Base-by-base conservation (phyloP, 1,140 invertebrate species). In the Caenorhabditis briggsae region DNA sequence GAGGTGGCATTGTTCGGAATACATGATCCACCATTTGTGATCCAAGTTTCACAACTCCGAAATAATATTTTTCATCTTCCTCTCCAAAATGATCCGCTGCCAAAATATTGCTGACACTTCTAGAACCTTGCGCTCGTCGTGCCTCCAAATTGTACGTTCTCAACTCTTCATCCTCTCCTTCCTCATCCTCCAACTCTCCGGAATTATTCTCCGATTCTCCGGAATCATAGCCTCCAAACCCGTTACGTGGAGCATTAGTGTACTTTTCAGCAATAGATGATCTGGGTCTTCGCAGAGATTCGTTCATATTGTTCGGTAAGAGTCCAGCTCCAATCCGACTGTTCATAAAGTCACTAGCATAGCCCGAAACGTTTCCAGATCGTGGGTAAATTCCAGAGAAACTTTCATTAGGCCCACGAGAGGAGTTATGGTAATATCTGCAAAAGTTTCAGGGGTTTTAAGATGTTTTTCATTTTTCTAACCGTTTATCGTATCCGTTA, bases 1-100 rank as follows among this genome's bases (percentile, higher is more conserved):
- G 86, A 55, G 82, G 74, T 46, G 61, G 82, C 41, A 82, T 50
- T 14, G 70, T 48, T 48, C 74, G 65, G 18, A 87, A 59, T 3
- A 87, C 43, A 55, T 59, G 16, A 48, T 84, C 65, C 2, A 61
- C 86, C 5, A 25, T 46, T 33, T 48, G 46, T 2, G 70, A 78
- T 7, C 70, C 46, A 48, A 78, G 70, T 50, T 78, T 78, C n/a
- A 78, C 46, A 50, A 78, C 70, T 70, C 70, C 70, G 2, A 18
- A 78, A 23, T 78, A 78, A 78, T 78, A 78, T 12, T 11, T 50
- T 78, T 78, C 70, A 14, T 53, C 46, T 78, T 78, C 70, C 7
- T 33, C 46, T 2, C n/a, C 14, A 23, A 12, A 78, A 14, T 23
- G 7, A 20, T 78, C 70, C 9, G n/a, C 9, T 20, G 43, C 9